A percentile compares a stretch with the other conserved stretches of the same genome.
These are phyloP conservation scores for Bothrops alternatus DNA, from an alignment of 2,797 vertebrate species.

Conservation along the genomic window DNA sequence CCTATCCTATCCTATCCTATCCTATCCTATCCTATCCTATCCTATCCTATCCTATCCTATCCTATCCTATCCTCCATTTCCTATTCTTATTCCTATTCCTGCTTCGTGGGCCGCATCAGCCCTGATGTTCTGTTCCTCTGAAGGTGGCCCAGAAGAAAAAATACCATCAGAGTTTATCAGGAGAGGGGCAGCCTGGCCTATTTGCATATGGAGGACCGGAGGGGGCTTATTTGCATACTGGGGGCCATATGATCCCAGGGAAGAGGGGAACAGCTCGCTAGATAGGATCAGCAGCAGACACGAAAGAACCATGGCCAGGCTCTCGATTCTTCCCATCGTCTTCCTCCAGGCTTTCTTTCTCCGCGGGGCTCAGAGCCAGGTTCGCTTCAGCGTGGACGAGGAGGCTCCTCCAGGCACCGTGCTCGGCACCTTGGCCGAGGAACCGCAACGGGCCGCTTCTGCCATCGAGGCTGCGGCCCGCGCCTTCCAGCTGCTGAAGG, in stretches of 20 bases:
- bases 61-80: too few relatives aligned
- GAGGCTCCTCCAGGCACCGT: slow-evolving; percentile 70
- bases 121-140: background rate
- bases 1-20: too few relatives aligned
- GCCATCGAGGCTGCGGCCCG: slow-evolving; percentile 57
- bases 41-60: too few relatives aligned
- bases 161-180: background rate
- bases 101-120: fast-evolving
- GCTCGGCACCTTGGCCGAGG: slow-evolving; percentile 69
- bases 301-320: background rate
- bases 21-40: too few relatives aligned
- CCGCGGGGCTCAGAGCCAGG: slow-evolving; percentile 54
- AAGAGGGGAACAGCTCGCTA: background rate
- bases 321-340: background rate
- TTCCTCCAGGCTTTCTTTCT: slow-evolving; percentile 55
- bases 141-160: background rate
- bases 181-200: background rate
- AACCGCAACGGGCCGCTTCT: slow-evolving; percentile 69
- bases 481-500: slow-evolving; percentile 66
- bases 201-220: slow-evolving; percentile 22
- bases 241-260: slow-evolving; percentile 6
- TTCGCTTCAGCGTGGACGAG: slow-evolving; percentile 70
- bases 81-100: too few relatives aligned
- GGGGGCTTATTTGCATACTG: slow-evolving; percentile 28
- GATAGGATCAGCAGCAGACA: background rate